Evolutionary conservation across 2,888 invertebrate genomes (phyloP), one percentile per base, ranked within the genome.

Genomic region (Yponomeuta cagnagella): DNA sequence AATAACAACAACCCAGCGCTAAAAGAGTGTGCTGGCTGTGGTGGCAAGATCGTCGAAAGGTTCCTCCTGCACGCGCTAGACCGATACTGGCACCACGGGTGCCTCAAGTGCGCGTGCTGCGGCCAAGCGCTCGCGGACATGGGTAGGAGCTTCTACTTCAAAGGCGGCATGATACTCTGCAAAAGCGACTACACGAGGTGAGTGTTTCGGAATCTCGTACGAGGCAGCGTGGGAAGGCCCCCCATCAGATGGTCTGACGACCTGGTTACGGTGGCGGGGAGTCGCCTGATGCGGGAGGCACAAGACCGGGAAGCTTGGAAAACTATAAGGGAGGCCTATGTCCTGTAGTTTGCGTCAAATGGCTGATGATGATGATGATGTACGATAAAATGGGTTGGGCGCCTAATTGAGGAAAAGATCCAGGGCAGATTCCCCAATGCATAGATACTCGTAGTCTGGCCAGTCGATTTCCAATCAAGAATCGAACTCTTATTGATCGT

Each of bases 61-160:
- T 98, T 96, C 93, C 95, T 98, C 77, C 94, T 98, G 76, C 96
- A 97, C 92, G 98, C 98, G 78, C 93, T 98, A 86, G 98, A 98
- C 93, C 94, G 97, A 88, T 98, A 97, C 92, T 98, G 98, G 98
- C 98, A 98, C 93, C 97, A 97, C 93, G 95, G 96, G 79, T 98
- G 98, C 90, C 94, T 98, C 81, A 98, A 98, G 93, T 98, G 98
- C 93, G 95, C 96, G 83, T 97, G 96, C 91, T 98, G 98, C 89
- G 95, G 95, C 76, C 96, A 96, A 76, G 96, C 96, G 86, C 94
- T 98, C 77, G 98, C 97, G 81, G 98, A 98, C 87, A 95, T 98
- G 88, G 98, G 97, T 75, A 94, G 95, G 76, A 97, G 97, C 82
- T 98, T 98, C 93, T 98, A 96, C 93, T 96, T 97, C 89, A 97